A percentile compares a stretch with the other conserved stretches of the same genome.
Evolutionary conservation across 2,113 vertebrate genomes (phyloP).

Genomic region (Thermophis baileyi): DNA sequence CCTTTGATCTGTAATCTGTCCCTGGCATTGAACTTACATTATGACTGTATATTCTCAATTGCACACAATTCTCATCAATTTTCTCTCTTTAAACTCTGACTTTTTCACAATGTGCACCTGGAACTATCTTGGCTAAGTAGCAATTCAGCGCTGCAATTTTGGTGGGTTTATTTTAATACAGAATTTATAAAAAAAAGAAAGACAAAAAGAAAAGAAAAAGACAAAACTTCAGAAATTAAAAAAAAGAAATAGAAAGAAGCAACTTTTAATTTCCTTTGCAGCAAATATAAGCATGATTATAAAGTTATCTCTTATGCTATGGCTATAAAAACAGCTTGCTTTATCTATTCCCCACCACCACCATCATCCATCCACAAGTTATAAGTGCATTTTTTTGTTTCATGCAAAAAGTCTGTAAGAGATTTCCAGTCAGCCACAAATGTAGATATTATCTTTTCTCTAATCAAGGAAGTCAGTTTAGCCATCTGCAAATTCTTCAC

Average conservation of each 20-base stretch:
- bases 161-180: not conserved
- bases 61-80: not conserved
- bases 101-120: not conserved
- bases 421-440: not conserved
- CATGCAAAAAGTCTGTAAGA: not conserved
- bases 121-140: not conserved
- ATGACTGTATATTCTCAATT: not conserved
- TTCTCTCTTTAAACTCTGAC: not conserved
- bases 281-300: not conserved
- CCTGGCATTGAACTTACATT: not conserved
- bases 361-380: not conserved
- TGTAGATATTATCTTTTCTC: not conserved
- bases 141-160: not conserved
- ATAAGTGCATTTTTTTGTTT: not conserved
- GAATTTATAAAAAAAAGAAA: not conserved
- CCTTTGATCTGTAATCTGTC: not conserved
- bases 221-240: not conserved
- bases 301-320: not conserved
- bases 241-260: not conserved
- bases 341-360: not conserved
- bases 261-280: not conserved
- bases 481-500: not conserved
- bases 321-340: not conserved
- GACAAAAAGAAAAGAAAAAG: not conserved
- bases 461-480: not conserved